Evolutionary conservation across 1,140 invertebrate genomes (phyloP), one percentile per base, ranked within the genome.

Genomic region (Zophobas atratus): DNA sequence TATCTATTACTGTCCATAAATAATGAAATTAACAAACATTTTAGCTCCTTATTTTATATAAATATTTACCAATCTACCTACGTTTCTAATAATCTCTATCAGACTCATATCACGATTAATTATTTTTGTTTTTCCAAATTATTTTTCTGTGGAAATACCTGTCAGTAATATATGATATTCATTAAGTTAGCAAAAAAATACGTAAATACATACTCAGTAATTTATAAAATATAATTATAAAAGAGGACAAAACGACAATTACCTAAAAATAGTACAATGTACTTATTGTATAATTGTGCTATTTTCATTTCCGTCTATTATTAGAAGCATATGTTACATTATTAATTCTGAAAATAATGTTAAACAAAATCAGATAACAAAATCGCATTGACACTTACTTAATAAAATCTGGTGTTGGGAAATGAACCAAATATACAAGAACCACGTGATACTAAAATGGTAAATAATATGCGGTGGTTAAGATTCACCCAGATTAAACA

Each of bases 401-500:
- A 67, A 67, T 0, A 41, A 34, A 57, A 57, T 63, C 5, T 20
- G 8, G n/a, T 38, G 43, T n/a, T 3, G 8, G n/a, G 8, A 35
- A 41, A 6, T 6, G 60, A n/a, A 67, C 41, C 41, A 43, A 67
- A 67, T 46, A 41, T 43, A 20, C 2, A 20, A 20, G n/a, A 0
- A 46, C 38, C 60, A 67, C 60, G 60, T 67, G 60, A 67, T 43
- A 38, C 2, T 20, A 36, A 41, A 43, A 41, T 67, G 60, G n/a
- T 39, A 67, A 4, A 63, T 8, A 2, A 51, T 51, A 20, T 51
- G 8, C 43, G 43, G 2, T 43, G 39, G 60, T 67, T 43, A 48
- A 67, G 43, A 41, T 67, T 46, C 33, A n/a, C 39, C 60, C 20
- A 41, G 38, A 67, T 39, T 20, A 67, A 67, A 67, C 60, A 67